Evolutionary conservation across 2,888 invertebrate species (phyloP), one percentile per base, ranked within the genome.

Genomic region (Ptychoptera albimana): DNA sequence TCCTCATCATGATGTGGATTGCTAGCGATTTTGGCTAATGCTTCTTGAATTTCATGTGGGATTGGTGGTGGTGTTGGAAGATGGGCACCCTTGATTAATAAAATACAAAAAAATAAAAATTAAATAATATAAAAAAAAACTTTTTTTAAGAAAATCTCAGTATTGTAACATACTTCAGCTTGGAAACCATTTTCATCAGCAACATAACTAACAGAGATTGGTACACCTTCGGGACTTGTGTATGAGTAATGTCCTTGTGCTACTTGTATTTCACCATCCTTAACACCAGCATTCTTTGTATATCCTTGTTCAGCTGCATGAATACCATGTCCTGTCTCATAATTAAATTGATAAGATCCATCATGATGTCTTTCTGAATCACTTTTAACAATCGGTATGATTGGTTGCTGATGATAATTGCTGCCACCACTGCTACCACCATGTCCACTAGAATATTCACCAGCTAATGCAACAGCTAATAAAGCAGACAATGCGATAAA

Each of bases 51-150:
- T 51, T 78, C 82, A 43, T 74, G 69, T 8, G 84, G 84, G 51
- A 83, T 79, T 14, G 85, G 82, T n/a, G 84, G 85, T 5, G 85
- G 81, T 8, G 84, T 85, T 11, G 85, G 85, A 38, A 85, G 66
- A 61, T 85, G 84, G 40, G 76, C 79, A 34, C 85, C 84, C 23
- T 23, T 23, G 23, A 23, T 23, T 23, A 23, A 37, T 11, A 31
- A 23, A 36, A 44, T 14, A 38, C 31, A 32, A 13, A 12, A 15
- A 10, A 42, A 32, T 42, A 9, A 15, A 23, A 29, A 14, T 9
- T 12, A 7, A 42, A 8, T 10, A 31, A 12, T 29, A 12, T 3
- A 6, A 29, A 12, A 36, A 37, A 14, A 16, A 30, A 37, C 10
- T 30, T n/a, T n/a, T n/a, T n/a, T n/a, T n/a, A n/a, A n/a, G n/a